phyloP scores from a whole-genome alignment of 2,113 vertebrate species.

The Alexandromys fortis region DNA sequence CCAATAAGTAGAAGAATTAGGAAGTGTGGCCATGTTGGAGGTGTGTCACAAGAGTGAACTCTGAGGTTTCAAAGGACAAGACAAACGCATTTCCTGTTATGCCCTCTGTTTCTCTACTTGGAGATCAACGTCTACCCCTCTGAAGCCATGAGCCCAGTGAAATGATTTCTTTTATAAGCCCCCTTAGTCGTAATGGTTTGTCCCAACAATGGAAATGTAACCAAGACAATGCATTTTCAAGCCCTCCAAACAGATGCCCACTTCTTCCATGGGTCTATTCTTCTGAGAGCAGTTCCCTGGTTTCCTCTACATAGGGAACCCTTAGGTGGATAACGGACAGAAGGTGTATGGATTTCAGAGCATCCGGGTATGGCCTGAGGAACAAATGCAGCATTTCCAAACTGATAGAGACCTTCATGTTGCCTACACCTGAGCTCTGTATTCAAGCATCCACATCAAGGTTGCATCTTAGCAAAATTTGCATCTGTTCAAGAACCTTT shows the following conservation, averaged over 20 bases:
- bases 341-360: neutral
- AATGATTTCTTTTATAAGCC: neutral
- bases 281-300: neutral
- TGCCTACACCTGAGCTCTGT: neutral
- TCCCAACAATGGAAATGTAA: neutral
- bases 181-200: neutral
- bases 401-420: neutral
- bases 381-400: neutral
- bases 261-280: neutral
- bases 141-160: too few species aligned
- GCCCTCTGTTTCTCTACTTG: neutral
- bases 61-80: neutral
- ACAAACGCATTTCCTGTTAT: neutral
- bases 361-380: neutral
- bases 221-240: neutral
- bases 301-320: neutral
- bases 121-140: neutral
- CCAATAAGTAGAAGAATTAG: neutral
- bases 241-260: neutral
- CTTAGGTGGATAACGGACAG: neutral
- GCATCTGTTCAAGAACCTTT: neutral
- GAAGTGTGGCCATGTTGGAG: neutral
- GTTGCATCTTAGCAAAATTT: conserved; percentile 2
- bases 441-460: neutral
- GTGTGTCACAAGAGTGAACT: neutral